Base-by-base conservation (phyloP, 2,113 vertebrate species). In the Rhea americana region DNA sequence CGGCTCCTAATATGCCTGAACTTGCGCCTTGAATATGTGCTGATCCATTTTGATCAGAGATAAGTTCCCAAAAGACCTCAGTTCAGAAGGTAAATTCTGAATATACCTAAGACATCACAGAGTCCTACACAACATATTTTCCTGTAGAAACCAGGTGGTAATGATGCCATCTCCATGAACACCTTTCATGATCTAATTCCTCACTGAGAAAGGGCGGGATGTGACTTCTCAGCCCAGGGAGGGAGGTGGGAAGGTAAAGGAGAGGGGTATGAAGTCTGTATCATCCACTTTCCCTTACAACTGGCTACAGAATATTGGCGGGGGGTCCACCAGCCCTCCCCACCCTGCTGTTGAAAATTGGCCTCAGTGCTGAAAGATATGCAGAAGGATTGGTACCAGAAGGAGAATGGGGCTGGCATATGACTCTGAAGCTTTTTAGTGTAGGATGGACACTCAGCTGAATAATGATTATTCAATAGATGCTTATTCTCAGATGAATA, bases 361-460 rank as follows among this genome's bases (percentile, higher is more conserved):
- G 4, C 39, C 35, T 18, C 48, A 39, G 3, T 53, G 35, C 48
- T 53, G 82, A 59, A 82, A 75, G 22, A 82, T 70, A 39, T 13
- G 41, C 21, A 53, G 41, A 62, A 67, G 6, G 15, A 25, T 48
- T 80, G 5, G 15, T 70, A 56, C 50, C 45, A 68, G 71, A 74
- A 53, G 28, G 9, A 85, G 53, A 63, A 56, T 7, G 47, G n/a
- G 21, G 8, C 2, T n/a, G 21, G 7, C 2, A 0, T 11, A 15
- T 47, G 26, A 48, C 17, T 78, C 50, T 30, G 37, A 90, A 94
- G 25, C 43, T 91, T 55, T 74, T 20, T 45, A 39, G 35, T 45
- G 45, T 76, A 72, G 73, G 6, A 35, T 35, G 35, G 91, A 37
- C 17, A 14, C 9, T 56, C 22, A 87, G 13, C 4, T 76, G 43